Evolutionary conservation across 2,888 invertebrate species (phyloP).

Genomic region (Agriotes lineatus): DNA sequence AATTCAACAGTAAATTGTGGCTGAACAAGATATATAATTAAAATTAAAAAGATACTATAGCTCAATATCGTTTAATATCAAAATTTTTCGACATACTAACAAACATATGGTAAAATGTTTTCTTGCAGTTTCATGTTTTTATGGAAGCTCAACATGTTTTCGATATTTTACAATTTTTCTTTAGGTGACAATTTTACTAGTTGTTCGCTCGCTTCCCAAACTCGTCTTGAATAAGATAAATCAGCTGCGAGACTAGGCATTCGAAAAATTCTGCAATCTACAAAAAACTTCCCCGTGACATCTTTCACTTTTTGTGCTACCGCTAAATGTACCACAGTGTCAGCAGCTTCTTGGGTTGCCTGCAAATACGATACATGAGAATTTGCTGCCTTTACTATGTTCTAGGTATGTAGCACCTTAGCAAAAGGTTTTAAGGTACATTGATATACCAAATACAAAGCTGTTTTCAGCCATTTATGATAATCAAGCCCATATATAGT

Average conservation of each 20-base stretch:
- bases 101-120: no score
- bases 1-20: no score
- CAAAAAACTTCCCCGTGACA: conserved; percentile 82
- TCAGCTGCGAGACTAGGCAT: background rate
- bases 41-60: no score
- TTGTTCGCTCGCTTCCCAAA: conserved; percentile 87
- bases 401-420: no score
- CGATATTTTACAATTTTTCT: conserved; percentile 67
- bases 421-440: background rate
- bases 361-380: no score
- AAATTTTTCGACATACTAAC: no score
- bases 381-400: no score
- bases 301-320: conserved; percentile 80
- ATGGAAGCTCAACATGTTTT: no score
- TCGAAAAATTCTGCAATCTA: conserved; percentile 73
- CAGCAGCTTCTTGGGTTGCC: conserved; percentile 82
- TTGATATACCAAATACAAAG: background rate
- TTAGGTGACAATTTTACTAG: conserved; percentile 76
- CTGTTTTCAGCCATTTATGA: background rate
- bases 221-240: conserved; percentile 34
- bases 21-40: no score
- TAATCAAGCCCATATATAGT: no score
- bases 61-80: no score
- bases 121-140: no score
- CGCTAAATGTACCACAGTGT: conserved; percentile 82